Base-by-base conservation (phyloP, 2,113 vertebrate genomes). In the Myiozetetes cayanensis region DNA sequence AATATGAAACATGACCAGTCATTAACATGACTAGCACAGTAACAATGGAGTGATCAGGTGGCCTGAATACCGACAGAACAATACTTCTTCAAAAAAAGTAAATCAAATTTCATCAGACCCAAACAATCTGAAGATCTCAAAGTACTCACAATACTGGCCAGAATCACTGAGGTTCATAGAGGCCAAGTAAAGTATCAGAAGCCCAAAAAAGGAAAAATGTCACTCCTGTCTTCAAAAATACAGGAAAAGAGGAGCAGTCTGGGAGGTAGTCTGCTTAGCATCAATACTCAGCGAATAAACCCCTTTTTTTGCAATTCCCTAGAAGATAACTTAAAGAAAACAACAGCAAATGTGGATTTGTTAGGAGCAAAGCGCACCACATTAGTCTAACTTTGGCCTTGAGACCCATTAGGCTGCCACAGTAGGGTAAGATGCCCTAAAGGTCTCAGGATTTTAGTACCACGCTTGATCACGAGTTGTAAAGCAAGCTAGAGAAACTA, bases 41-140 rank as follows among this genome's bases (percentile, higher is more conserved):
- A 92, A 93, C 75, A 94, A 86, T 28, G 50, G 70, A 39, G 11
- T 31, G 70, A 93, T 87, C 72, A 93, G 63, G 92, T 93, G 70
- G 37, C 67, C 46, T 77, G 50, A 88, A 91, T 37, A 91, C 25
- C 88, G 63, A 87, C 47, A 33, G 53, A 85, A 93, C 23, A 90
- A 65, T 35, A 59, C 9, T 35, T 70, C 20, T 55, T 74, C 18
- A 62, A 59, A 70, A 87, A 66, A 77, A 37, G 11, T 35, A 7
- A 73, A 74, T 55, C 9, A 23, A 25, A 83, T 83, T 82, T 82
- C 58, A 79, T 13, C 65, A 63, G 31, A 62, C 31, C 12, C 58
- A 87, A 72, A 7, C 7, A 77, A 53, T 39, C 43, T 73, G 62
- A 88, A 93, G 44, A 58, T 18, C n/a, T 65, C 25, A 71, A 93